These are phyloP conservation scores for Yponomeuta cagnagella DNA, from an alignment of 2,888 invertebrate genomes.

Conservation along the genomic window DNA sequence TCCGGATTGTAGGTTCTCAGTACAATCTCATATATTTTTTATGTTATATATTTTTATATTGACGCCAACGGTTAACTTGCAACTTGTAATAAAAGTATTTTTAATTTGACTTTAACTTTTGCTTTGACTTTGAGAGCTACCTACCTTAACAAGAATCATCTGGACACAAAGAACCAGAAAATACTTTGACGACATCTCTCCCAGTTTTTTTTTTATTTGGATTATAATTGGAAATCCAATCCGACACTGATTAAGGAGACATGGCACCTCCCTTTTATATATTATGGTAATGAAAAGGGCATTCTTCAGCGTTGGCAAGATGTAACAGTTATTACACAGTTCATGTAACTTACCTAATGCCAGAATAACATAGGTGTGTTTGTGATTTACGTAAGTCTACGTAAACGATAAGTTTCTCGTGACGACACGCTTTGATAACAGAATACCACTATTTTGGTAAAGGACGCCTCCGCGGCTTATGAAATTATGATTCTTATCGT, in stretches of 20 bases:
- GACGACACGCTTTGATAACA: background rate
- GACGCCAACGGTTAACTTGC: background rate
- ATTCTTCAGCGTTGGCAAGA: background rate
- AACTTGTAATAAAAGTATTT: background rate
- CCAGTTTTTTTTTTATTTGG: background rate
- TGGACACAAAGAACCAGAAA: conserved; percentile 21
- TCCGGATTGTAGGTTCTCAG: too few species aligned
- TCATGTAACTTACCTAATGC: too few species aligned
- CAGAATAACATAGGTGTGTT: background rate
- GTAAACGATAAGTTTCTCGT: background rate
- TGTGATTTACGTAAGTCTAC: background rate
- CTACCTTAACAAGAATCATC: conserved; percentile 25
- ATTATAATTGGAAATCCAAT: background rate
- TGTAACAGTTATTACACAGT: background rate
- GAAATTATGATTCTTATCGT: background rate
- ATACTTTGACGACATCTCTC: conserved; percentile 15
- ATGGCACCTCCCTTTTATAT: background rate
- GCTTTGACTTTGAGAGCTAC: background rate
- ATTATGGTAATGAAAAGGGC: background rate
- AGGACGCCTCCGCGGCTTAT: background rate
- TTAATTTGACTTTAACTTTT: background rate
- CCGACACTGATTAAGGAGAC: background rate
- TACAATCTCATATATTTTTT: too few species aligned
- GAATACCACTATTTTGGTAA: background rate
- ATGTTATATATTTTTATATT: too few species aligned